Conservation (phyloP, 2,113 vertebrate species). For the Melozone crissalis region DNA sequence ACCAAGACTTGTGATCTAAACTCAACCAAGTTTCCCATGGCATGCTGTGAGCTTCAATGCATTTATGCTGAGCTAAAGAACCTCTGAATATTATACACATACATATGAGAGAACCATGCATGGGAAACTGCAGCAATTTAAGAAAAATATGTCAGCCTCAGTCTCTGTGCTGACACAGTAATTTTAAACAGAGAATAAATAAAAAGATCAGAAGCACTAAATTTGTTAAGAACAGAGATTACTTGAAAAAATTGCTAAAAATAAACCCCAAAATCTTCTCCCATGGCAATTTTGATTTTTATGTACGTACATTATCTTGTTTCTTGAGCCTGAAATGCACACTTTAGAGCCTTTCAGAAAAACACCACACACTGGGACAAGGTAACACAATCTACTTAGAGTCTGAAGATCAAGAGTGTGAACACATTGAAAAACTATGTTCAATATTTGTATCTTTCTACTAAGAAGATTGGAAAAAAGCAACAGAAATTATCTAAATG, state of each 20-base stretch:
- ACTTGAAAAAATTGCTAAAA: background rate
- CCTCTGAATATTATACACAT: background rate
- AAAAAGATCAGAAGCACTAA: background rate
- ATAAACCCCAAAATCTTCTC: background rate
- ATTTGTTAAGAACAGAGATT: background rate
- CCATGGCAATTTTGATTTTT: background rate
- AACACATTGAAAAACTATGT: background rate
- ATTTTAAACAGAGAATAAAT: background rate
- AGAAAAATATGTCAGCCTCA: background rate
- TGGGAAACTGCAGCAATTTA: background rate
- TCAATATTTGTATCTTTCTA: background rate
- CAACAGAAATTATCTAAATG: background rate
- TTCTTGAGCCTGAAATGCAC: background rate
- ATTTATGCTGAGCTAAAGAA: background rate
- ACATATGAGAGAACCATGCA: background rate
- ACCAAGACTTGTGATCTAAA: background rate
- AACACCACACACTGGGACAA: background rate
- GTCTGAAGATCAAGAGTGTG: background rate
- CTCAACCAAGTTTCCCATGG: conserved; percentile 13
- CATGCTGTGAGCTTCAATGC: background rate
- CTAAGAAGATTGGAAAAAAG: background rate
- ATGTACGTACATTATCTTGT: background rate
- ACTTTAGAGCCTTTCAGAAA: background rate
- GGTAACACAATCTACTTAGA: background rate
- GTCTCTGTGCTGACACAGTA: background rate